Percentiles rank a stretch among this genome's conserved stretches.
These are phyloP conservation scores for Daktulosphaira vitifoliae DNA, from an alignment of 1,140 invertebrate species.

Conservation along the genomic window DNA sequence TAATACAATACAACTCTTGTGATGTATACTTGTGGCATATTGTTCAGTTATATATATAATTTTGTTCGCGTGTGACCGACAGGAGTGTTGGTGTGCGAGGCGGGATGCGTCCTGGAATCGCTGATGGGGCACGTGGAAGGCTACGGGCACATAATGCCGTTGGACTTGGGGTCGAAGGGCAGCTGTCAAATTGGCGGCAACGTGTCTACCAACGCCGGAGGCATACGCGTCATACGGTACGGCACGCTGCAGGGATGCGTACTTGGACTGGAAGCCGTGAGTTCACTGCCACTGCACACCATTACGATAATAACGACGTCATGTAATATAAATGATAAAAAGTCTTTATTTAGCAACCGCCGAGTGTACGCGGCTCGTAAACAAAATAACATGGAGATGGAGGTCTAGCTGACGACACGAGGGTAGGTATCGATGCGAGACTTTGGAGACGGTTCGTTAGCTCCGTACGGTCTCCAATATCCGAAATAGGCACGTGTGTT, in stretches of 20 bases:
- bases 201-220: conserved; percentile 93
- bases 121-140: conserved; percentile 67
- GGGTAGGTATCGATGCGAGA: too few relatives aligned
- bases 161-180: conserved; percentile 94
- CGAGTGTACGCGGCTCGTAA: too few relatives aligned
- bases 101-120: conserved; percentile 84
- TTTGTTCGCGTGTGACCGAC: conserved; percentile 16
- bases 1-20: too few relatives aligned
- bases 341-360: too few relatives aligned
- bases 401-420: too few relatives aligned
- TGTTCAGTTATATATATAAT: too few relatives aligned
- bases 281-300: conserved; percentile 39
- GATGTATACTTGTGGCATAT: too few relatives aligned
- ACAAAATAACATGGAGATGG: too few relatives aligned
- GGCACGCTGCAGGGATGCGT: conserved; percentile 90
- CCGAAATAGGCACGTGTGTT: too few relatives aligned
- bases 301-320: too few relatives aligned
- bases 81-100: conserved; percentile 79
- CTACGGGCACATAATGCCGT: conserved; percentile 76
- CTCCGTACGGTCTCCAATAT: too few relatives aligned
- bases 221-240: conserved; percentile 81
- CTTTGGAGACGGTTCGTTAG: too few relatives aligned
- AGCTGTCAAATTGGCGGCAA: conserved; percentile 96
- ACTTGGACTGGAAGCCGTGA: conserved; percentile 83
- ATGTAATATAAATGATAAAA: background rate